Evolutionary conservation across 2,888 invertebrate species (phyloP), one percentile per base, ranked within the genome.

Genomic region (Abrostola tripartita): DNA sequence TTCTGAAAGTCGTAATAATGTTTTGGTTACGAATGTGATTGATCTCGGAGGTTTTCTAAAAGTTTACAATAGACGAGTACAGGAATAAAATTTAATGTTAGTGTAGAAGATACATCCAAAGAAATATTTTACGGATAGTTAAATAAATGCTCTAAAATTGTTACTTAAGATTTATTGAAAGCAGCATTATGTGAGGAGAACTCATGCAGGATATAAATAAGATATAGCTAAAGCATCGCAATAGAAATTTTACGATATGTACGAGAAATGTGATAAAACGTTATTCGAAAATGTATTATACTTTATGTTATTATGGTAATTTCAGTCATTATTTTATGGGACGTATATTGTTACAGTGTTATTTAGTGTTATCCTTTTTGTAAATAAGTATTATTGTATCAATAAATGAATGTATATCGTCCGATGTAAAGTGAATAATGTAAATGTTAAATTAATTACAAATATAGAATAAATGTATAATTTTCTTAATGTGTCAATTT

Each of bases 301-400:
- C 74, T 72, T 74, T 79, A 78, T 78, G 77, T 82, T 79, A 78
- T 72, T 81, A 84, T 81, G 77, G 71, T 81, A 82, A 85, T 84
- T 85, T 85, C 86, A 92, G 92, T 92, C 92, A 92, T 89, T 89
- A 90, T 85, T 86, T 81, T 88, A 88, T 84, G 81, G 81, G 76
- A 82, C 71, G 71, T 83, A 82, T 83, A 84, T 83, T 84, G 77
- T 87, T 85, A 81, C 76, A 85, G 79, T 85, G 85, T 88, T 89
- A 90, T 90, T 87, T 88, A 88, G 85, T 90, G 71, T 79, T 82
- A 68, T 74, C 65, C 74, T 78, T 81, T 78, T 82, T 87, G 85
- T 86, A 86, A 87, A 87, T 88, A 87, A 85, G 73, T 83, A 81
- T 82, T 82, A 82, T 73, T 79, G 70, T 69, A 76, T 70, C 70